These are phyloP conservation scores for Achlya flavicornis DNA, from an alignment of 2,888 invertebrate species.

Conservation along the genomic window DNA sequence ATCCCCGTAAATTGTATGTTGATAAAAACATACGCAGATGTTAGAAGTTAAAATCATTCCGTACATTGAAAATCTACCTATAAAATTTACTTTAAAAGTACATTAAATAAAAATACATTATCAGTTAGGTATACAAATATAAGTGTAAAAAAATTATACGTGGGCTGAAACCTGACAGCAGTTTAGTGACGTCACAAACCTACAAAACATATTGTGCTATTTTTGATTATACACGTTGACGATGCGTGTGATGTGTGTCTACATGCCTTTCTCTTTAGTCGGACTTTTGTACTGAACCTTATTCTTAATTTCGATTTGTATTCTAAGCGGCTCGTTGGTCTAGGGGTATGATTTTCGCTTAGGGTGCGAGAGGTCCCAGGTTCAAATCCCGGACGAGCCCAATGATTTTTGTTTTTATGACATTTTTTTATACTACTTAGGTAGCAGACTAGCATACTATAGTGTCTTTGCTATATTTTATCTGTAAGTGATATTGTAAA, in stretches of 20 bases:
- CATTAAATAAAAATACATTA: too few relatives aligned
- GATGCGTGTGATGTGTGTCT: background rate
- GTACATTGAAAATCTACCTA: too few relatives aligned
- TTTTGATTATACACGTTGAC: background rate
- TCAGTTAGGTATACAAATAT: too few relatives aligned
- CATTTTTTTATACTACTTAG: background rate
- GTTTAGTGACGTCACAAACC: background rate
- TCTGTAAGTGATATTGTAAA: too few relatives aligned
- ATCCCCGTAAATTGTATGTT: too few relatives aligned
- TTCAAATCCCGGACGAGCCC: constrained; percentile 82
- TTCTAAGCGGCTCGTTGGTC: constrained; percentile 77
- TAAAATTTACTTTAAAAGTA: too few relatives aligned
- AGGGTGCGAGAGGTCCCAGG: constrained; percentile 83
- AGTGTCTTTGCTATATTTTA: background rate
- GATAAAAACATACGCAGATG: too few relatives aligned
- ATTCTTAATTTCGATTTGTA: background rate
- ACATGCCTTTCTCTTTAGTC: background rate
- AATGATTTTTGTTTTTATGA: constrained; percentile 19
- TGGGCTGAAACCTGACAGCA: background rate
- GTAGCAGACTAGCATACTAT: too few relatives aligned
- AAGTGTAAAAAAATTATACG: too few relatives aligned
- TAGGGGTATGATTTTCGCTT: constrained; percentile 85
- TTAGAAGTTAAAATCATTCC: too few relatives aligned
- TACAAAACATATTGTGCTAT: background rate
- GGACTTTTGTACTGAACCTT: background rate